These are phyloP conservation scores for Hydriomena furcata DNA, from an alignment of 2,888 invertebrate species.

Conservation along the genomic window DNA sequence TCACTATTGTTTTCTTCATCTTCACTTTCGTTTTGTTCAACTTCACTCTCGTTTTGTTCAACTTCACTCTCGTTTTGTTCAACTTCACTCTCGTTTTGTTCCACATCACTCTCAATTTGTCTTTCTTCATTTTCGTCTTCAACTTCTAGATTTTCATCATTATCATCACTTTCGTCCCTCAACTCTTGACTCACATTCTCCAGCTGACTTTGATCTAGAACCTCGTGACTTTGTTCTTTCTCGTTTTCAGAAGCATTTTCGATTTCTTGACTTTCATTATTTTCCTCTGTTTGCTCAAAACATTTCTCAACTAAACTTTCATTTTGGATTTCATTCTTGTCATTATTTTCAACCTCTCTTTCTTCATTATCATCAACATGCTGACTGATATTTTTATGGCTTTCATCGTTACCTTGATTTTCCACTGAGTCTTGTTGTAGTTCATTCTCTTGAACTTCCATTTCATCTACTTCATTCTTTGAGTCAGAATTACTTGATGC, in stretches of 20 bases:
- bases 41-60: conserved; percentile 2
- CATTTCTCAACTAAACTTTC: conserved; percentile 9
- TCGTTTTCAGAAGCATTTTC: conserved; percentile 15
- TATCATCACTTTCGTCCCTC: background rate
- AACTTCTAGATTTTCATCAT: conserved; percentile 1
- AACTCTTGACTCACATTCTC: conserved; percentile 8
- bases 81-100: conserved; percentile 7
- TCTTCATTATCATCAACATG: background rate
- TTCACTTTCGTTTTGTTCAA: conserved; percentile 19
- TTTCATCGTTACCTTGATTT: conserved; percentile 3
- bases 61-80: conserved; percentile 16
- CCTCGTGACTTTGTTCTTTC: background rate
- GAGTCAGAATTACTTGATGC: background rate
- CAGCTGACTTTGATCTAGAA: background rate
- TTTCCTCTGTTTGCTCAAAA: conserved; percentile 1
- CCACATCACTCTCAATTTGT: background rate
- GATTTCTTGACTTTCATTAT: background rate
- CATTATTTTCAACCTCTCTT: background rate
- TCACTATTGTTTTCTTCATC: background rate
- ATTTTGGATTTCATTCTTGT: conserved; percentile 14
- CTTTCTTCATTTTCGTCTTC: conserved; percentile 15
- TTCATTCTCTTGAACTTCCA: conserved; percentile 7
- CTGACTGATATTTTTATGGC: conserved; percentile 3
- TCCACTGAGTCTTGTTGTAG: background rate
- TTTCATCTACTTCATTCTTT: background rate